phyloP scores from a whole-genome alignment of 2,888 invertebrate species.

The Taenaris catops region DNA sequence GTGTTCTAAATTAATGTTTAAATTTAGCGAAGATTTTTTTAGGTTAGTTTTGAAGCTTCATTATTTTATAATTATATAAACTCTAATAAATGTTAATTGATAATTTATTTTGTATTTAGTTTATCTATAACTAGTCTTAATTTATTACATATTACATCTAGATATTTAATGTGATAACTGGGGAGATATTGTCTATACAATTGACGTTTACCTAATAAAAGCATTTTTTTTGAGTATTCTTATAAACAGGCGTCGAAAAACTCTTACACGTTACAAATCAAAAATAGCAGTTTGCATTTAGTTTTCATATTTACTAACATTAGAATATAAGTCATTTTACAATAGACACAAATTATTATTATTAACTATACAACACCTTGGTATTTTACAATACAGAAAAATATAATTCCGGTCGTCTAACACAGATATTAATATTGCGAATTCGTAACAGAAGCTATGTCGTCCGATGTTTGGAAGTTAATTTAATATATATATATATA shows the following conservation, averaged over 20 bases:
- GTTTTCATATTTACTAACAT: background rate
- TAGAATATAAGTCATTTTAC: background rate
- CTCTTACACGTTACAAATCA: too few species aligned
- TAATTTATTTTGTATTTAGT: constrained; percentile 28
- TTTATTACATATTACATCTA: constrained; percentile 19
- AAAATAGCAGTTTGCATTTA: too few species aligned
- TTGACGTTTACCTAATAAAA: constrained; percentile 41
- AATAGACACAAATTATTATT: too few species aligned
- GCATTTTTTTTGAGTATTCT: constrained; percentile 6
- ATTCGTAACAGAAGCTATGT: too few species aligned
- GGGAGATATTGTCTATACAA: constrained; percentile 66
- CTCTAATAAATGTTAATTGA: constrained; percentile 10
- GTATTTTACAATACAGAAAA: too few species aligned
- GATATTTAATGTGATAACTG: background rate
- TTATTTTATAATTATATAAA: constrained; percentile 4
- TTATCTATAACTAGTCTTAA: constrained; percentile 30
- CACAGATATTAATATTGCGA: too few species aligned
- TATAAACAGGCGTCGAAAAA: constrained; percentile 8
- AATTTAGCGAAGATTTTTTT: constrained; percentile 28
- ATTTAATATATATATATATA: too few species aligned
- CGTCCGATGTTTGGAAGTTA: too few species aligned
- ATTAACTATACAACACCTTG: too few species aligned
- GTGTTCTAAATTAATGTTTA: constrained; percentile 6
- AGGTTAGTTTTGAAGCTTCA: constrained; percentile 24
- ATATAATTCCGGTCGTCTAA: too few species aligned